Evolutionary conservation across 2,113 vertebrate species (phyloP).

Genomic region (Vireo altiloquus): DNA sequence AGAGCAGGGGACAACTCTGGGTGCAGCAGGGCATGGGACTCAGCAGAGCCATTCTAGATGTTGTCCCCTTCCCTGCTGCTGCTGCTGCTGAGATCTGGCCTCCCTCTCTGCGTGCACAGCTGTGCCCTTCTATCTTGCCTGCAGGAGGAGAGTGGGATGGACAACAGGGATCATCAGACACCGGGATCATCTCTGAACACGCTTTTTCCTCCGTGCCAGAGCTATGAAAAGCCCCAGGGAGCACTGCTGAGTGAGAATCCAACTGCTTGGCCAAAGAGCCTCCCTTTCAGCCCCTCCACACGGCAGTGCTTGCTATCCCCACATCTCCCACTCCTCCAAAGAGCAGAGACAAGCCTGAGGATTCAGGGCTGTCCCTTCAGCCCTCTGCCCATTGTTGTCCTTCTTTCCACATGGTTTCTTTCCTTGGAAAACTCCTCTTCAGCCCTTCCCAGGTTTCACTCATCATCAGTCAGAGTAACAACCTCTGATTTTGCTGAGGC

Average conservation of each 20-base stretch:
- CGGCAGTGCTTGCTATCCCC: neutral
- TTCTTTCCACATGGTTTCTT: neutral
- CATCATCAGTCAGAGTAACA: neutral
- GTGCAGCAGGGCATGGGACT: neutral
- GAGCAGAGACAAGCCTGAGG: neutral
- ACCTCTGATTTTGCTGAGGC: neutral
- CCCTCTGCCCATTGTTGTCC: neutral
- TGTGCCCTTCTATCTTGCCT: neutral
- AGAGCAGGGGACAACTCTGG: neutral
- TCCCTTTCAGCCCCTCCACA: neutral
- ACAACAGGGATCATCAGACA: neutral
- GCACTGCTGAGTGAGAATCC: neutral
- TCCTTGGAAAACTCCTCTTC: neutral
- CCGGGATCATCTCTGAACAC: neutral
- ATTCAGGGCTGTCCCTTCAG: neutral
- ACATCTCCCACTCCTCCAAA: neutral
- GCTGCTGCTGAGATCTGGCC: neutral
- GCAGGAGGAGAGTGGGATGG: neutral
- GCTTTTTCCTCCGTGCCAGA: neutral
- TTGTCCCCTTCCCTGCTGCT: neutral
- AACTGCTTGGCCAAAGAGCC: neutral
- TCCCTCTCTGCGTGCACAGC: neutral
- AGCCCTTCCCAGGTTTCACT: neutral
- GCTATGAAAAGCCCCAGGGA: neutral
- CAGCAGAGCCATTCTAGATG: rapidly evolving